Evolutionary conservation across 2,113 vertebrate species (phyloP), one percentile per base, ranked within the genome.

Genomic region (Acrocephalus arundinaceus): DNA sequence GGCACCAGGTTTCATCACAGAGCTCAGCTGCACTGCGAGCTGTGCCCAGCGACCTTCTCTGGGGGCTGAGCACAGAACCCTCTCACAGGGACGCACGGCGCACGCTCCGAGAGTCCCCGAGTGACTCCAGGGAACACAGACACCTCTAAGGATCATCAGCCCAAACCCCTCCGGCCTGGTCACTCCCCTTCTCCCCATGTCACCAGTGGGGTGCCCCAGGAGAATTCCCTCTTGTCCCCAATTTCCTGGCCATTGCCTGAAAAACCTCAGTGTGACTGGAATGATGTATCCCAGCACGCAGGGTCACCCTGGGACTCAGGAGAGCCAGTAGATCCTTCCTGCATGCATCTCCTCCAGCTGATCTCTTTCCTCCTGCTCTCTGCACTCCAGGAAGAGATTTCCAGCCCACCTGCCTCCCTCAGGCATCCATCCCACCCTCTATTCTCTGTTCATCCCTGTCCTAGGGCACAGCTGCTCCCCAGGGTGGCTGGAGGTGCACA

Each of bases 281-380:
- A 59, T 0, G 4, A 43, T 1, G 22, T 1, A 1, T 6, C 20
- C 12, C 1, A 0, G 61, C 2, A 0, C 1, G 0, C 7, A 11
- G 72, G 30, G 48, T 5, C 49, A 46, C 67, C 57, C 62, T 21
- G 65, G 68, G 7, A 24, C 59, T 16, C 1, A 0, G 41, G 28
- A 46, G 30, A 49, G 55, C 3, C 62, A 23, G 46, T 75, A 51
- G 27, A 24, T 8, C 6, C 14, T 23, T 45, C 57, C 63, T 51
- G 76, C 58, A 0, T 0, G 0, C 3, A 1, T 33, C 54, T 28
- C 45, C 23, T 80, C n/a, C 48, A 10, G 77, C 63, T 37, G 35
- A 46, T 6, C 62, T 18, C 80, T 9, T 46, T 39, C 65, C 61
- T 33, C 33, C 49, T 35, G 51, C 46, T 52, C 57, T 28, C 58